Conservation (phyloP, 2,113 vertebrate genomes). For the Ellobius talpinus region DNA sequence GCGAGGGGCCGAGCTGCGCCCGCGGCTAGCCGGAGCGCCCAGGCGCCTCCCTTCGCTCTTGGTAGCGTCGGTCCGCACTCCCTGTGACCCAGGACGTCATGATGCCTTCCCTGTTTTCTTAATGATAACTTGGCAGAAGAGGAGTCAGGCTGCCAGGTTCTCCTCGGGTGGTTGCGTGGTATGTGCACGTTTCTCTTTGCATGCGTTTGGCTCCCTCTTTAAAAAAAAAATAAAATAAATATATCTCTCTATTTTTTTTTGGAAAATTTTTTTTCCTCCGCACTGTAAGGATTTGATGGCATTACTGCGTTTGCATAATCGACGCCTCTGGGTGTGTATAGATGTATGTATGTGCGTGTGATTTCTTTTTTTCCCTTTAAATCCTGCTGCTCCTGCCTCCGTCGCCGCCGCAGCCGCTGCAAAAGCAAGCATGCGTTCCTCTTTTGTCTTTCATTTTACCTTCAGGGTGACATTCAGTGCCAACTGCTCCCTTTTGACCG, state of each 20-base stretch:
- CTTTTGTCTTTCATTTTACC: slow-evolving; percentile 89
- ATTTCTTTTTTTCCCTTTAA: slow-evolving; percentile 70
- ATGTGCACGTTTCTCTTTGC: slow-evolving; percentile 84
- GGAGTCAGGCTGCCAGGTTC: slow-evolving; percentile 82
- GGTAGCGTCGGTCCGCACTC: slow-evolving; percentile 87
- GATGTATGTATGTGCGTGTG: slow-evolving; percentile 46
- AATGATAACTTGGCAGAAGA: slow-evolving; percentile 88
- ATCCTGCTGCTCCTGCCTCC: slow-evolving; percentile 67
- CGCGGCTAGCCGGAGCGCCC: slow-evolving; percentile 69
- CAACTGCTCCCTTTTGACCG: slow-evolving; percentile 83
- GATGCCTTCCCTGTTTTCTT: slow-evolving; percentile 87
- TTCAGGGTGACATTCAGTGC: slow-evolving; percentile 88
- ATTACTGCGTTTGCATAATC: slow-evolving; percentile 78
- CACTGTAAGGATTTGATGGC: slow-evolving; percentile 72
- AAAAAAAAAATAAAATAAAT: slow-evolving; percentile 26
- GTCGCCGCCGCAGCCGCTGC: slow-evolving; percentile 63
- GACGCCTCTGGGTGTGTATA: slow-evolving; percentile 77
- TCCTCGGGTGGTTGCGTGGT: slow-evolving; percentile 83
- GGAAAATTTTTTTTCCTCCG: slow-evolving; percentile 14
- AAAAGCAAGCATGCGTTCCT: slow-evolving; percentile 85
- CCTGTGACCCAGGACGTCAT: slow-evolving; percentile 89
- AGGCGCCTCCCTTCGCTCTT: slow-evolving; percentile 85
- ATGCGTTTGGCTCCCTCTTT: slow-evolving; percentile 75
- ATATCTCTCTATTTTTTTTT: slow-evolving; percentile 2
- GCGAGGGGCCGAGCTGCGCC: slow-evolving; percentile 73